These are phyloP conservation scores for Acridotheres tristis DNA, from an alignment of 2,797 vertebrate genomes.

Conservation along the genomic window DNA sequence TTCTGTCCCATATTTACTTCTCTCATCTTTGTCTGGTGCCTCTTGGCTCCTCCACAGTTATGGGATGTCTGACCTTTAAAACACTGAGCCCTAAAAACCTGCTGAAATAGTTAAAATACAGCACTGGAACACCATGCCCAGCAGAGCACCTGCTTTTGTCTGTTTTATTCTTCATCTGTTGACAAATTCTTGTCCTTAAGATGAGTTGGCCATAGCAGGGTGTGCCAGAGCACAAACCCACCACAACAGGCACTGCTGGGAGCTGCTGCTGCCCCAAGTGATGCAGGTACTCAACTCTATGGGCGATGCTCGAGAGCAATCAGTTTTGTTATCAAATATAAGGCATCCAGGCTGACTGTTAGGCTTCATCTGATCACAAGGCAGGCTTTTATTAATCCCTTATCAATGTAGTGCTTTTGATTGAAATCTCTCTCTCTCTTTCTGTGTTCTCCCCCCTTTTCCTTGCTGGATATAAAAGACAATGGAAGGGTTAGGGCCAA, in stretches of 20 bases:
- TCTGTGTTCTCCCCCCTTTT: slow-evolving; percentile 11
- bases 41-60: not conserved
- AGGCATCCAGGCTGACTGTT: not conserved
- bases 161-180: not conserved
- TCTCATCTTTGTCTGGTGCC: not conserved
- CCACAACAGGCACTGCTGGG: not conserved
- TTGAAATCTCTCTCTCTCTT: slow-evolving; percentile 54
- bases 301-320: not conserved
- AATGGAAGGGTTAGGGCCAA: slow-evolving; percentile 81
- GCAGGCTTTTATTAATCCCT: slow-evolving; percentile 63
- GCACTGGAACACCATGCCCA: not conserved
- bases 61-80: not conserved
- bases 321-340: slow-evolving; percentile 11
- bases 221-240: not conserved
- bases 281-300: fast-evolving
- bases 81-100: not conserved
- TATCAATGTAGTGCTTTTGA: slow-evolving; percentile 56
- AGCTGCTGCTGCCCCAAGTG: not conserved
- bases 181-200: not conserved
- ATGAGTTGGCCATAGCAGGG: fast-evolving
- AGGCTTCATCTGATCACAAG: slow-evolving; percentile 24
- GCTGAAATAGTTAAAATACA: not conserved
- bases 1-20: fast-evolving
- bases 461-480: slow-evolving; percentile 74
- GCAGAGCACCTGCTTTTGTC: not conserved